Base-by-base conservation (phyloP, 2,888 invertebrate species). In the Leptinotarsa tumamoca region DNA sequence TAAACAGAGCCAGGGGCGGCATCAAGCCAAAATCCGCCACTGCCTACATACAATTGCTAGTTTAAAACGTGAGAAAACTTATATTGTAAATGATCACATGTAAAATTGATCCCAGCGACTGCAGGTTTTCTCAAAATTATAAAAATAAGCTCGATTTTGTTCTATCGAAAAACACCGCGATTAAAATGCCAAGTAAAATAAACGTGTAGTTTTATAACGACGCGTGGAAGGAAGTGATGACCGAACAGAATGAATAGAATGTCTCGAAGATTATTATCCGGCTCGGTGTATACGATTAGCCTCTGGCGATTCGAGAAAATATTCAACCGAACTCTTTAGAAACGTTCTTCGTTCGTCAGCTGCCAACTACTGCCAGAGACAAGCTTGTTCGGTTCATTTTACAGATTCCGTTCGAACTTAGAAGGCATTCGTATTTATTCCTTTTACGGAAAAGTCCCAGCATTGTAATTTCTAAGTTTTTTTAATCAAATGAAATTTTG, bases 221-320 rank as follows among this genome's bases (percentile, higher is more conserved):
- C 69, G 54, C 50, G 68, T 51, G 68, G 75, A 75, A 71, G 73
- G 71, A 75, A 78, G 67, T 74, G 77, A 77, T 74, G 70, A 71
- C 73, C 71, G 76, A 71, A 68, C 67, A 71, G 71, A 76, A 75
- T 75, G 72, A 68, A 49, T 23, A 68, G 68, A 58, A 69, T 69
- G 69, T 56, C 69, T 69, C 56, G 56, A 56, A 43, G 69, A 69
- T 69, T 69, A 69, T 43, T 21, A 51, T 69, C 69, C 69, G 18
- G 54, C 69, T 56, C 33, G 21, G 68, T 54, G 43, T 68, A 52
- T 43, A 43, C 43, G 23, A 68, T 58, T 10, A 21, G 58, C 58
- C 51, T n/a, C 15, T 21, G 58, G 70, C 58, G n/a, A 15, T 58
- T 15, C 18, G 33, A 56, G 56, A 61, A 70, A 70, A 70, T 70